phyloP scores from a whole-genome alignment of 2,888 invertebrate species.

The Cryptocephalus moraei region DNA sequence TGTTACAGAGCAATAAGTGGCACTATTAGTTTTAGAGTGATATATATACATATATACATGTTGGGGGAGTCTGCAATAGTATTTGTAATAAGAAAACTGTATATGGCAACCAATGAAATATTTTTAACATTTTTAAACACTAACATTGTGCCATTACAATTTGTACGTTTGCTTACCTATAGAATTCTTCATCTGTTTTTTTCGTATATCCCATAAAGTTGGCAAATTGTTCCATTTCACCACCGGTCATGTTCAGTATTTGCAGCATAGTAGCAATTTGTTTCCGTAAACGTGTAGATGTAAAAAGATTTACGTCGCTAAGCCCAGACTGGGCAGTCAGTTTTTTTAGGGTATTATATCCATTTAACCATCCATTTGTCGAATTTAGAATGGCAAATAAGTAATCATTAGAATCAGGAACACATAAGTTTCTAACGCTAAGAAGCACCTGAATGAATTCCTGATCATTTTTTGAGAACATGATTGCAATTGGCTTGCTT shows the following conservation, averaged over 20 bases:
- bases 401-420: constrained; percentile 15
- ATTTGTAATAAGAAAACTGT: no score
- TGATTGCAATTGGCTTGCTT: constrained; percentile 9
- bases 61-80: constrained; percentile 7
- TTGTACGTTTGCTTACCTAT: constrained; percentile 10
- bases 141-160: neutral
- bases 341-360: constrained; percentile 16
- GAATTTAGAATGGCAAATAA: constrained; percentile 14
- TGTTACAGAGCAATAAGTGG: no score
- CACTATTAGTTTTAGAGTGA: no score
- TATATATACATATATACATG: no score
- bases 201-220: constrained; percentile 21
- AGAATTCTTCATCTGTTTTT: constrained; percentile 17
- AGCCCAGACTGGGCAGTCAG: constrained; percentile 12
- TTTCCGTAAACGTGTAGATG: constrained; percentile 17
- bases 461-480: constrained; percentile 14
- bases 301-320: constrained; percentile 12
- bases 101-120: no score
- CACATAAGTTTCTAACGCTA: constrained; percentile 8
- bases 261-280: constrained; percentile 17
- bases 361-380: constrained; percentile 12
- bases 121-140: no score
- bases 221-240: constrained; percentile 20
- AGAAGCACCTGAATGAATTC: constrained; percentile 4
- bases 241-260: constrained; percentile 10